Evolutionary conservation across 2,888 invertebrate species (phyloP).

Genomic region (Empis stercorea): DNA sequence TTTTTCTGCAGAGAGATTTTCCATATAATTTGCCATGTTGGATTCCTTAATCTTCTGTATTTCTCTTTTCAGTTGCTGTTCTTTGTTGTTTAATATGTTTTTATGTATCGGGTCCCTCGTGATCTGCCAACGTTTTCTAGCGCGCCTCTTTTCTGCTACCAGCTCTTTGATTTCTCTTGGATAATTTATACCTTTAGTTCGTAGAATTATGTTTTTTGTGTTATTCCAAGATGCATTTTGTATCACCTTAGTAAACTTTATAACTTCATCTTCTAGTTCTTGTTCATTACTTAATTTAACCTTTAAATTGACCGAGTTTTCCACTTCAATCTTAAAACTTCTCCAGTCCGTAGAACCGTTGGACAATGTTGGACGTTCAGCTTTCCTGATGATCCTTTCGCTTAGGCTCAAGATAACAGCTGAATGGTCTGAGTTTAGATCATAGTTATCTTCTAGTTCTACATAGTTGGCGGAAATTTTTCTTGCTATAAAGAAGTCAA

Average conservation of each 20-base stretch:
- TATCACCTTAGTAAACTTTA: neutral
- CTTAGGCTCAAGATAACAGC: neutral
- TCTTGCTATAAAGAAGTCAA: slow-evolving; percentile 1
- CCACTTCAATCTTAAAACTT: neutral
- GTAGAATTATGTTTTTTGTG: too few relatives aligned
- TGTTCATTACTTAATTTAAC: neutral
- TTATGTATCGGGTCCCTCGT: neutral
- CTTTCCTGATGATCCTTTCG: neutral
- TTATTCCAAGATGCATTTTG: neutral
- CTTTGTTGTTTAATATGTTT: neutral
- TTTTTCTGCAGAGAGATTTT: neutral
- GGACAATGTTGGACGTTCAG: neutral
- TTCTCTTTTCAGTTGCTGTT: neutral
- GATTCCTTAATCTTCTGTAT: neutral
- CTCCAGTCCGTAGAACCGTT: neutral
- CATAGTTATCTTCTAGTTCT: neutral
- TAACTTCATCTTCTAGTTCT: neutral
- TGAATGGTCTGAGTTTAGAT: slow-evolving; percentile 1
- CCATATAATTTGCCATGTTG: neutral
- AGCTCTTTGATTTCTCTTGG: neutral
- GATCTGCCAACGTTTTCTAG: neutral
- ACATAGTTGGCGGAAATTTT: neutral
- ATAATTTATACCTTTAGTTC: too few relatives aligned
- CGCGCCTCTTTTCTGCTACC: neutral
- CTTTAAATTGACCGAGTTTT: neutral